Evolutionary conservation across 2,797 vertebrate genomes (phyloP), one percentile per base, ranked within the genome.

Genomic region (Corythornis leucogaster): DNA sequence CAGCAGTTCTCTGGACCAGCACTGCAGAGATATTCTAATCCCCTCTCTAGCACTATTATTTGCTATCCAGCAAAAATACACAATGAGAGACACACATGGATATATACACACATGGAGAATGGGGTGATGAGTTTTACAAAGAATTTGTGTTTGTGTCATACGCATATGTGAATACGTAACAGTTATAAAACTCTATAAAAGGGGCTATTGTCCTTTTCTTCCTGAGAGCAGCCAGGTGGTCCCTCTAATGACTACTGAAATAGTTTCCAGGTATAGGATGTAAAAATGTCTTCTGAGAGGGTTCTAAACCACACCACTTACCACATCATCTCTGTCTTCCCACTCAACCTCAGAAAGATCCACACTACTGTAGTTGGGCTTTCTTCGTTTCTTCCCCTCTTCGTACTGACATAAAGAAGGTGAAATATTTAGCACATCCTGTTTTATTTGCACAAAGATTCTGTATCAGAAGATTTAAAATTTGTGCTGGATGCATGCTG

Each of bases 301-400:
- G 20, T 50, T 86, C 76, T 74, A 54, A 74, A 93, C 83, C 40
- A 71, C 31, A 74, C 55, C 50, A 96, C 98, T 74, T 98, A 99
- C 99, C 95, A 98, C 98, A 89, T 99, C 98, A 69, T 99, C 99
- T 88, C 98, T 98, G 97, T 99, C 99, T 94, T 99, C 99, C 99
- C 99, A 99, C 89, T 99, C 99, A 19, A 99, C 99, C 96, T 99
- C 99, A 2, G 99, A 99, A 62, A 99, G 98, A 96, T 99, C 99
- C 93, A 99, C 99, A 4, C 99, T 99, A 63, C 99, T 99, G 93
- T 99, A 99, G 97, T 99, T 98, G 53, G 99, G 99, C 81, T 99
- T 99, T 91, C 99, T 98, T 96, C 99, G 97, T 96, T 99, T 99
- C 96, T 99, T 98, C 30, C 98, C 98, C 59, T 99, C 98, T 98